Conservation (phyloP, 2,113 vertebrate species). For the Anser brachyrhynchus region DNA sequence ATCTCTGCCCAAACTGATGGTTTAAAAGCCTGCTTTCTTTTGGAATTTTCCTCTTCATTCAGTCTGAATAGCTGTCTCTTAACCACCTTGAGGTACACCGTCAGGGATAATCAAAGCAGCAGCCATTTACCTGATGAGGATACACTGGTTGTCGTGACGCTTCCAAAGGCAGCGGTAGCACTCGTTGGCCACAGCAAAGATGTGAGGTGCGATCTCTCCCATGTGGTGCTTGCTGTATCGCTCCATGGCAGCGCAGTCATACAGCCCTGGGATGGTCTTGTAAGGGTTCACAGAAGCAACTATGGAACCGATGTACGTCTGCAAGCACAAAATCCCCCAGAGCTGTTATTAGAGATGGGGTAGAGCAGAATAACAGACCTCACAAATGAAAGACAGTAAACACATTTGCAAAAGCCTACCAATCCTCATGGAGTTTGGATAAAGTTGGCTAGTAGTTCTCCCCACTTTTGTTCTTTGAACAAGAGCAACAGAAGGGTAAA, state of each 20-base stretch:
- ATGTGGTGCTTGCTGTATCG: constrained; percentile 87
- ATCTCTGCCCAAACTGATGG: background rate
- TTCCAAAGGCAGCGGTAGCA: constrained; percentile 97
- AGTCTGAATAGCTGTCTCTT: background rate
- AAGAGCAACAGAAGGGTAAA: background rate
- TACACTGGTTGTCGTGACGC: constrained; percentile 91
- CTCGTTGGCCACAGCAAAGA: constrained; percentile 95
- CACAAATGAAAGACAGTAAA: background rate
- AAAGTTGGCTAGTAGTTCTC: background rate
- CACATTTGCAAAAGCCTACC: accelerated
- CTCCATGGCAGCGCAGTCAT: constrained; percentile 81
- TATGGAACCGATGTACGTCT: constrained; percentile 98
- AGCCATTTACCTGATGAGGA: constrained; percentile 91
- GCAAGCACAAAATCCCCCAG: background rate
- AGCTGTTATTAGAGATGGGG: background rate
- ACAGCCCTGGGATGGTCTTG: constrained; percentile 86
- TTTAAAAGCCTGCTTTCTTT: background rate
- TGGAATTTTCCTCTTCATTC: accelerated
- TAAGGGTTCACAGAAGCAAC: constrained; percentile 96
- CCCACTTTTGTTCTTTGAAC: background rate
- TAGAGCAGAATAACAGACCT: background rate
- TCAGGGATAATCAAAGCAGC: background rate
- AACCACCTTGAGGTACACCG: accelerated
- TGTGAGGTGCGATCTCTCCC: constrained; percentile 91
- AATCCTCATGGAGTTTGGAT: background rate